A percentile compares a stretch with the other conserved stretches of the same genome.
phyloP scores from a whole-genome alignment of 92 coral and sea anemone species.

The Bergia puertoricense region DNA sequence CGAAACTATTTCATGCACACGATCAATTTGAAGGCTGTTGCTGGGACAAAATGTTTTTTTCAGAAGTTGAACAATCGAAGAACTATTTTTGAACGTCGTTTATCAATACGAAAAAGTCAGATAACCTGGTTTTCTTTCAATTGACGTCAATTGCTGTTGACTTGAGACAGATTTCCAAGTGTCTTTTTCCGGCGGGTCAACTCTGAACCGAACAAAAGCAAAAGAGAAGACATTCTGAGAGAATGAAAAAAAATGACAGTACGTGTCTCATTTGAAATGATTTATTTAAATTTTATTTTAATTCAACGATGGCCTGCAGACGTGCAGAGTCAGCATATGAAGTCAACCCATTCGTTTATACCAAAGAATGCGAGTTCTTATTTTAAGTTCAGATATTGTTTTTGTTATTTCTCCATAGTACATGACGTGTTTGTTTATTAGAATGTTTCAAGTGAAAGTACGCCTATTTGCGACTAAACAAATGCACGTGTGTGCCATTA shows the following conservation, averaged over 20 bases:
- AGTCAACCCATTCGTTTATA: no score
- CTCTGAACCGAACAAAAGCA: neutral
- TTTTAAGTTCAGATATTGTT: neutral
- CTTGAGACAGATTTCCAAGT: neutral
- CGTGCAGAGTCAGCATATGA: neutral
- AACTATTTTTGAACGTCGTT: neutral
- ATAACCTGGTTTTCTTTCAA: neutral
- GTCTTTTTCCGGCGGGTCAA: constrained; percentile 4
- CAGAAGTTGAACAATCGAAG: neutral
- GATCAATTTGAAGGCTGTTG: neutral
- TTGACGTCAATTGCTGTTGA: neutral
- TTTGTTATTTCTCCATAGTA: neutral
- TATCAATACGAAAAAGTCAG: neutral
- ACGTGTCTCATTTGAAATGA: neutral
- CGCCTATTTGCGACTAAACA: neutral
- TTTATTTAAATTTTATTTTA: no score
- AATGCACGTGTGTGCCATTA: neutral
- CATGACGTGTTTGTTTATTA: neutral
- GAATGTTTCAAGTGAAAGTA: neutral
- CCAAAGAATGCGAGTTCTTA: neutral
- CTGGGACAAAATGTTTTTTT: neutral
- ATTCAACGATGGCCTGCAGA: neutral
- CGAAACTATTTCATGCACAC: neutral
- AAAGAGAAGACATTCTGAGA: neutral
- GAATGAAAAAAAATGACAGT: neutral